Conservation (phyloP, 2,888 invertebrate genomes). For the Luperina nickerlii region DNA sequence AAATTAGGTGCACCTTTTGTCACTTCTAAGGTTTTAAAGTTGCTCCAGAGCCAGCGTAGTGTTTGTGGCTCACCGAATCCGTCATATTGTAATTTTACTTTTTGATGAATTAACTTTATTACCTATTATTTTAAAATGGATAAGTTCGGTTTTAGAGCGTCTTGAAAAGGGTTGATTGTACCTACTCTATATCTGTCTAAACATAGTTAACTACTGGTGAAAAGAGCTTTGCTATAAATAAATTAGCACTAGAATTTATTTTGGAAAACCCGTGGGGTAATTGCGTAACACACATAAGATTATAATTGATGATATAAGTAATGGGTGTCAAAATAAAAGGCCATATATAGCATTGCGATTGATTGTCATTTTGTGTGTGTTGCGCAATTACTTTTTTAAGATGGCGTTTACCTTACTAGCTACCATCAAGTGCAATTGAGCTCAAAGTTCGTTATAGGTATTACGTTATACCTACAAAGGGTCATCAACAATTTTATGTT, state of each 20-base stretch:
- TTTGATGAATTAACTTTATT: too few relatives aligned
- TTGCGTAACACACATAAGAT: neutral
- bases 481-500: neutral
- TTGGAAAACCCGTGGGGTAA: neutral
- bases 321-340: neutral
- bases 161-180: neutral
- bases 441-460: neutral
- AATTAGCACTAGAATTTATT: neutral
- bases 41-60: too few relatives aligned
- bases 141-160: neutral
- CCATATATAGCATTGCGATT: too few relatives aligned
- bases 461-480: too few relatives aligned
- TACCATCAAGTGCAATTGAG: neutral
- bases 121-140: neutral
- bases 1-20: neutral
- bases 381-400: neutral
- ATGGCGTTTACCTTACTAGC: neutral
- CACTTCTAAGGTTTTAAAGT: neutral
- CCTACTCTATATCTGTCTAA: neutral
- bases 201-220: neutral
- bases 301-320: neutral
- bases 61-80: too few relatives aligned
- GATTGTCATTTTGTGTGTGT: neutral
- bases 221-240: neutral
- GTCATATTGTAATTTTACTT: too few relatives aligned